Evolutionary conservation across 2,113 vertebrate species (phyloP).

Genomic region (Willisornis vidua): DNA sequence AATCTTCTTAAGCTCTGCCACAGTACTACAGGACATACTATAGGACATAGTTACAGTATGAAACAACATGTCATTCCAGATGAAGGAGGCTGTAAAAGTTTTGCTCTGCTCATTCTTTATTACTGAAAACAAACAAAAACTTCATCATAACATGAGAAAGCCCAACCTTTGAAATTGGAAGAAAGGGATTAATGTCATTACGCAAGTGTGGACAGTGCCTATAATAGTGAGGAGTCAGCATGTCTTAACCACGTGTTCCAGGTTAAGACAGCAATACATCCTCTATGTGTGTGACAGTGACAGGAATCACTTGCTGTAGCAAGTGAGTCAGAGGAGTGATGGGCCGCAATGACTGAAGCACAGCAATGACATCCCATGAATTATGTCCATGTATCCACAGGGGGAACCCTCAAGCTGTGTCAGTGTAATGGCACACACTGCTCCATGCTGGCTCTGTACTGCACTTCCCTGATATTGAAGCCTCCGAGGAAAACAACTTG

Average conservation of each 20-base stretch:
- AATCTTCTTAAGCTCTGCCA: neutral
- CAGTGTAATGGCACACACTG: too few species aligned
- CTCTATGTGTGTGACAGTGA: neutral
- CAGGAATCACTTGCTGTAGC: neutral
- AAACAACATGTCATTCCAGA: neutral
- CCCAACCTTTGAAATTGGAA: neutral
- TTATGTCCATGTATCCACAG: too few species aligned
- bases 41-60: neutral
- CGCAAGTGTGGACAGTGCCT: neutral
- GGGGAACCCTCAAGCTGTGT: neutral
- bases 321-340: neutral
- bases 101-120: neutral
- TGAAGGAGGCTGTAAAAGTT: neutral
- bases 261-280: neutral
- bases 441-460: neutral
- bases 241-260: neutral
- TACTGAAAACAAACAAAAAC: neutral
- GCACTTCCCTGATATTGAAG: neutral
- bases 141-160: neutral
- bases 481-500: neutral
- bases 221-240: neutral
- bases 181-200: neutral
- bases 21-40: neutral
- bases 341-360: neutral
- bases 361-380: neutral